A percentile compares a stretch with the other conserved stretches of the same genome.
phyloP scores from a whole-genome alignment of 2,888 invertebrate genomes.

The Orthosia incerta region DNA sequence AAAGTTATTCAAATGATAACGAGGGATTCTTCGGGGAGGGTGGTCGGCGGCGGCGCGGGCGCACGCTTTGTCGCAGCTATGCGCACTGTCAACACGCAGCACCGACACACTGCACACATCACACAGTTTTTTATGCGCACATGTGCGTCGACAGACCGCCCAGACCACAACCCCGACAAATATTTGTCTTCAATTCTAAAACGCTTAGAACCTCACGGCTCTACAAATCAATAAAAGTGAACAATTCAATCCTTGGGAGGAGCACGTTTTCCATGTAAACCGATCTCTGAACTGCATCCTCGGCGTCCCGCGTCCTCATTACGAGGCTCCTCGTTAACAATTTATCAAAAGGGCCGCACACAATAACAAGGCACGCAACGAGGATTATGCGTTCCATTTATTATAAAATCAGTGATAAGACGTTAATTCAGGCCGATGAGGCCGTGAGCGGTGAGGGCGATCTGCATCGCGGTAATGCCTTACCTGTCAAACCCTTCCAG shows the following conservation, averaged over 20 bases:
- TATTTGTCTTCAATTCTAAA: slow-evolving; percentile 89
- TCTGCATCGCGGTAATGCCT: slow-evolving; percentile 82
- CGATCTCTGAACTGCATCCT: slow-evolving; percentile 58
- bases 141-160: slow-evolving; percentile 85
- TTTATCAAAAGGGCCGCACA: slow-evolving; percentile 57
- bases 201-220: slow-evolving; percentile 84
- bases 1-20: slow-evolving; percentile 75
- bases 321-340: slow-evolving; percentile 55
- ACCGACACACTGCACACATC: slow-evolving; percentile 80
- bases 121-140: slow-evolving; percentile 87
- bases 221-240: slow-evolving; percentile 81
- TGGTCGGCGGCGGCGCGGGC: slow-evolving; percentile 77
- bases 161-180: slow-evolving; percentile 85
- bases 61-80: slow-evolving; percentile 84
- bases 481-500: slow-evolving; percentile 85
- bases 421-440: slow-evolving; percentile 71
- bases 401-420: slow-evolving; percentile 74
- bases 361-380: slow-evolving; percentile 65
- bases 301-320: slow-evolving; percentile 62
- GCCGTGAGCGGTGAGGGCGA: slow-evolving; percentile 71
- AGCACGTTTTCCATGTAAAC: slow-evolving; percentile 62
- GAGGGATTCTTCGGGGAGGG: slow-evolving; percentile 74
- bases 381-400: slow-evolving; percentile 71
- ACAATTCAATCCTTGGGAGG: slow-evolving; percentile 75
- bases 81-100: slow-evolving; percentile 88